Percentiles rank a stretch among this genome's conserved stretches.
Evolutionary conservation across 2,888 invertebrate genomes (phyloP).

Genomic region (Ecliptopera silaceata): DNA sequence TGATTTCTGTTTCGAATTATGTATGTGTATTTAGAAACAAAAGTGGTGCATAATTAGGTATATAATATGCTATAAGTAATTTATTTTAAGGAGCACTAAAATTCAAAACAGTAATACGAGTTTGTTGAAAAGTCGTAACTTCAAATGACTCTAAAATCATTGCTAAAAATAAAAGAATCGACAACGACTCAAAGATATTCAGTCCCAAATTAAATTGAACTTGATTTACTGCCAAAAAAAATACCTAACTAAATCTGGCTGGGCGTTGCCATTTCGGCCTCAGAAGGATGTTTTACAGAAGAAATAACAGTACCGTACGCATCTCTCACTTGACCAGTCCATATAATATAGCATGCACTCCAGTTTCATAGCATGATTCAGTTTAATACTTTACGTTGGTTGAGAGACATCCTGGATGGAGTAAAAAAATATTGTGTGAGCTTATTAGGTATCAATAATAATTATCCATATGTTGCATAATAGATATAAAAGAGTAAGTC

Average conservation of each 20-base stretch:
- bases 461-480: too few species aligned
- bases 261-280: conserved; percentile 40
- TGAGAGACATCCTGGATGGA: too few species aligned
- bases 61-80: neutral
- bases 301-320: neutral
- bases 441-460: too few species aligned
- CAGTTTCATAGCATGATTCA: too few species aligned
- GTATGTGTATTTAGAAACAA: too few species aligned
- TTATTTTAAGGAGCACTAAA: neutral
- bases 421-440: too few species aligned
- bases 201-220: conserved; percentile 44
- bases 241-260: conserved; percentile 25
- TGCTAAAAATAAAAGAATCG: conserved; percentile 7
- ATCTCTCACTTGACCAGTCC: neutral
- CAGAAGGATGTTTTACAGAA: conserved; percentile 40
- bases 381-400: too few species aligned
- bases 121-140: conserved; percentile 2
- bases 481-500: too few species aligned
- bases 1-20: too few species aligned
- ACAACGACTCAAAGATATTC: conserved; percentile 13
- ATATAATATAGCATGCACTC: neutral
- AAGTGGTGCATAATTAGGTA: too few species aligned
- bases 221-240: conserved; percentile 47
- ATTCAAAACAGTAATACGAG: neutral
- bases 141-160: neutral